Conservation (phyloP, 2,113 vertebrate species). For the Callipepla californica region DNA sequence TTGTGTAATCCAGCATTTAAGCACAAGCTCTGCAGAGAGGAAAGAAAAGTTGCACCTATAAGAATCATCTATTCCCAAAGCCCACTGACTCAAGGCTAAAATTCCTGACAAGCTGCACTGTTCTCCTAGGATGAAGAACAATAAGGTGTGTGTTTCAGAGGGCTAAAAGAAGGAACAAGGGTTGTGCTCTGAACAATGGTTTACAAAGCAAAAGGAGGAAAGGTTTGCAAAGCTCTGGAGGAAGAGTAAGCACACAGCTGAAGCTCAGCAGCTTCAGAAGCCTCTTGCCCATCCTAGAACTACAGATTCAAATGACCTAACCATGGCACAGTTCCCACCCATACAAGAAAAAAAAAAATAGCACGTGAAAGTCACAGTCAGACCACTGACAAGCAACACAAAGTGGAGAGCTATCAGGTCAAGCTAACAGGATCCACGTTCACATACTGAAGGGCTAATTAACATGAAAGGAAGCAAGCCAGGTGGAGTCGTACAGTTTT, state of each 20-base stretch:
- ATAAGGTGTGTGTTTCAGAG: neutral
- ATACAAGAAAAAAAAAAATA: neutral
- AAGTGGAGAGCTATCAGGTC: neutral
- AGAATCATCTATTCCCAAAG: neutral
- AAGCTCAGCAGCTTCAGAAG: neutral
- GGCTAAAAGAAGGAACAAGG: neutral
- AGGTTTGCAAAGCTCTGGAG: neutral
- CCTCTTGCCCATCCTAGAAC: neutral
- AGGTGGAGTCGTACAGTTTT: constrained; percentile 52
- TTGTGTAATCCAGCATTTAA: neutral
- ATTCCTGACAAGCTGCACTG: neutral
- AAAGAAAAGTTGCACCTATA: neutral
- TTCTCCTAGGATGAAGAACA: neutral
- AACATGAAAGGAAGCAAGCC: neutral
- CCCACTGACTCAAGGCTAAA: neutral
- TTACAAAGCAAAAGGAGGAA: neutral
- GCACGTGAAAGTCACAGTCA: neutral
- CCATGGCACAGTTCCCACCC: neutral
- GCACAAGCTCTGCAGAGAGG: neutral
- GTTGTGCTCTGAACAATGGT: neutral
- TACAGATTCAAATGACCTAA: neutral
- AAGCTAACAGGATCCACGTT: neutral
- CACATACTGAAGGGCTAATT: neutral
- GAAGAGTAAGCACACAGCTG: neutral
- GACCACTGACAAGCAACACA: neutral